Conservation (phyloP, 2,113 vertebrate species). For the Morone saxatilis region DNA sequence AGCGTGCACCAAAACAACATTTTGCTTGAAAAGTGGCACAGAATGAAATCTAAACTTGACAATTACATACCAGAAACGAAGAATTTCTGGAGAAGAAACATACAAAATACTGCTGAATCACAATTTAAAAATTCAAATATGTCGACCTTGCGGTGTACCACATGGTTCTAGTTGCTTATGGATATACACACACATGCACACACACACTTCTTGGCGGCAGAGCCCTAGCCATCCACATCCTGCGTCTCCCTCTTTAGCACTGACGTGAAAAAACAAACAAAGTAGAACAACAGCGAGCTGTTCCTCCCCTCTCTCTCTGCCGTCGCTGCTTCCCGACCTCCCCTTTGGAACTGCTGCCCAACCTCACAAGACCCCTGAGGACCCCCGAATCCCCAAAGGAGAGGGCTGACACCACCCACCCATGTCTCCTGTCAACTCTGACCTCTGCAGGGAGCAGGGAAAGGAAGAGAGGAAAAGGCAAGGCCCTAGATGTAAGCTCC, state of each 20-base stretch:
- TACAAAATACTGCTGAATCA: conserved; percentile 3
- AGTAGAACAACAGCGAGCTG: conserved; percentile 54
- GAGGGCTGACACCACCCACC: conserved; percentile 65
- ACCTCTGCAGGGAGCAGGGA: conserved; percentile 61
- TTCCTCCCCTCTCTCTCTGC: conserved; percentile 61
- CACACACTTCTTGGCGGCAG: conserved; percentile 7
- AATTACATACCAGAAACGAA: background rate
- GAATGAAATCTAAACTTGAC: background rate
- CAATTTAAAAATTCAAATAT: background rate
- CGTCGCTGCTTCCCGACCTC: conserved; percentile 47
- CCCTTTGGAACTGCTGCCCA: conserved; percentile 36
- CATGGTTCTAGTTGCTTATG: background rate
- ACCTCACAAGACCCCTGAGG: conserved; percentile 44
- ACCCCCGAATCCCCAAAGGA: conserved; percentile 38
- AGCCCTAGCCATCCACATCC: conserved; percentile 60
- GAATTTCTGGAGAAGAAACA: background rate
- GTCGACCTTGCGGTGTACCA: background rate
- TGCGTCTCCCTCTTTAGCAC: conserved; percentile 60
- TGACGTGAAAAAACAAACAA: conserved; percentile 62
- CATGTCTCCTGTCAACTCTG: conserved; percentile 77
- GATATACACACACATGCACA: background rate
- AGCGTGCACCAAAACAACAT: conserved; percentile 23
- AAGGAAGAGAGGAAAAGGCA: conserved; percentile 42
- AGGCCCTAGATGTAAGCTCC: conserved; percentile 36
- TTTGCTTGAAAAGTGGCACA: background rate